phyloP scores from a whole-genome alignment of 2,888 invertebrate species.

The Leptinotarsa juncta region DNA sequence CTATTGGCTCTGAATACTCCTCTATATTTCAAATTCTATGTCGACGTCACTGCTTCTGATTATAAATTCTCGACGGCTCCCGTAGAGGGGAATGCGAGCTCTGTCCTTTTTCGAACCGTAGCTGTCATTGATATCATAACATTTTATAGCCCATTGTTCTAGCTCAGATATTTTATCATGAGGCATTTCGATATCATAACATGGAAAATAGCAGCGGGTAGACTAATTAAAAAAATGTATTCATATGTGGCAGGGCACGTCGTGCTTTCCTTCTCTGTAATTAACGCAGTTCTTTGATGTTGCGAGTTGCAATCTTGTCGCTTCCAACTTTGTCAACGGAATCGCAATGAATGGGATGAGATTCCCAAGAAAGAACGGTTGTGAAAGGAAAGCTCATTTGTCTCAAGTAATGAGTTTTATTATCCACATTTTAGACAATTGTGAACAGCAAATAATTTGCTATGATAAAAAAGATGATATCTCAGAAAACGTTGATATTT shows the following conservation, averaged over 20 bases:
- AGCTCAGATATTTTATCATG: slow-evolving; percentile 55
- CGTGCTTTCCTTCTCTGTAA: slow-evolving; percentile 45
- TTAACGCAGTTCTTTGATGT: slow-evolving; percentile 48
- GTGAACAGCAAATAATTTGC: neutral
- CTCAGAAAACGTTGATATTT: too few species aligned
- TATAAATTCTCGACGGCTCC: slow-evolving; percentile 61
- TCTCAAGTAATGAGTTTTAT: neutral
- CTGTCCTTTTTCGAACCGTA: slow-evolving; percentile 56
- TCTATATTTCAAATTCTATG: too few species aligned
- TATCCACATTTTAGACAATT: neutral
- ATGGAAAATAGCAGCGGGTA: slow-evolving; percentile 49
- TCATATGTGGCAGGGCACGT: slow-evolving; percentile 47
- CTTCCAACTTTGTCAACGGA: slow-evolving; percentile 19
- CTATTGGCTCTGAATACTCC: too few species aligned
- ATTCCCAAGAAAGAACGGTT: neutral
- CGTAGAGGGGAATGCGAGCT: slow-evolving; percentile 56
- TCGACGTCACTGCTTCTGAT: slow-evolving; percentile 44
- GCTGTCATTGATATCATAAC: slow-evolving; percentile 61
- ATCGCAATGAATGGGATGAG: neutral
- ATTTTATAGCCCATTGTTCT: slow-evolving; percentile 63
- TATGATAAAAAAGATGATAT: too few species aligned
- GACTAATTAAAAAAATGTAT: slow-evolving; percentile 53
- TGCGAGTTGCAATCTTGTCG: slow-evolving; percentile 34
- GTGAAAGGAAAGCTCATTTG: neutral
- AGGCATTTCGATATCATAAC: slow-evolving; percentile 57